Conservation (phyloP, 2,888 invertebrate species). For the Belgica antarctica region DNA sequence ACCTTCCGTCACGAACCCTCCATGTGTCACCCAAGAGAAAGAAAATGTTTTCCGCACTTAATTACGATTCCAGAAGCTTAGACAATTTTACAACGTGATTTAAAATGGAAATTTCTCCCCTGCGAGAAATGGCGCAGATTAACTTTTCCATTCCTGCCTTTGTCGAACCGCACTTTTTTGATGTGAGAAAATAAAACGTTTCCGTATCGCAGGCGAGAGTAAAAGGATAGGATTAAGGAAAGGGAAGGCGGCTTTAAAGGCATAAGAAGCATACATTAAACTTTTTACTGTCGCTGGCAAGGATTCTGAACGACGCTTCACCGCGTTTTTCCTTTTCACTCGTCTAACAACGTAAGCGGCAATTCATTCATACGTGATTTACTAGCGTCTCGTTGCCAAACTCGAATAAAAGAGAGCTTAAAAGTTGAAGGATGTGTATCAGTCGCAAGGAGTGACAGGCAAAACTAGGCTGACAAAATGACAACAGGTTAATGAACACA, state of each 20-base stretch:
- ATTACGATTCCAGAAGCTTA: background rate
- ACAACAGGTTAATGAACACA: slow-evolving; percentile 40
- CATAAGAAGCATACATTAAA: no score
- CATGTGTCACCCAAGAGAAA: background rate
- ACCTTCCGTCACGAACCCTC: no score
- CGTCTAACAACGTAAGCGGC: no score
- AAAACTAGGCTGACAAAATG: background rate
- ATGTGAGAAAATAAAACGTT: no score
- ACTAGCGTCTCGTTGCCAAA: background rate
- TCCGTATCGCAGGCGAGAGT: no score
- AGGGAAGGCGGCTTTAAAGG: no score
- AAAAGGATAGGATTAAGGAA: no score
- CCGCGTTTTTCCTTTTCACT: no score
- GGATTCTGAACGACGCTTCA: no score
- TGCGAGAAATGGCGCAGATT: background rate
- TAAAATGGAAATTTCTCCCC: slow-evolving; percentile 1
- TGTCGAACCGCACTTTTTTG: slow-evolving; percentile 9
- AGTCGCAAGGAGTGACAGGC: background rate
- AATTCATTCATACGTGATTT: slow-evolving; percentile 1
- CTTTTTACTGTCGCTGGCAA: no score
- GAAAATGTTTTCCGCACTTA: background rate
- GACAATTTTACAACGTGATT: slow-evolving; percentile 14
- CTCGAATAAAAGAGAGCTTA: background rate
- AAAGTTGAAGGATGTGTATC: background rate
- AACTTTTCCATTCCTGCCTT: background rate